Conservation (phyloP, 2,113 vertebrate species). For the Rhabdomys dilectus region DNA sequence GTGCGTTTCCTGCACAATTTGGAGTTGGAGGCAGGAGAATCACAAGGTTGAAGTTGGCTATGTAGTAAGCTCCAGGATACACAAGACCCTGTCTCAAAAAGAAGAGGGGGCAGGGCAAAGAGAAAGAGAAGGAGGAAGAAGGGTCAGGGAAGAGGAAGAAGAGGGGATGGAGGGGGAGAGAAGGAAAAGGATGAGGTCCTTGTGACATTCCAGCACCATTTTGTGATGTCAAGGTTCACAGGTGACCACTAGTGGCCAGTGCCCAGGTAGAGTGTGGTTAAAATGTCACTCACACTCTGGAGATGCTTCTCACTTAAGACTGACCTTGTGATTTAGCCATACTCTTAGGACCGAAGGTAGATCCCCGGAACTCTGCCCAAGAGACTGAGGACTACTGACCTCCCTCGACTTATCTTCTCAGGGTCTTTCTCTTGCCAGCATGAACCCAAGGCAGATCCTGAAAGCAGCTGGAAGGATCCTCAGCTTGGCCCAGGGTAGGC, state of each 20-base stretch:
- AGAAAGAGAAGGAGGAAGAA: background rate
- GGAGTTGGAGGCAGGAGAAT: background rate
- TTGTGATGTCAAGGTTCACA: background rate
- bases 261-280: background rate
- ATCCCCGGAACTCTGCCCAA: background rate
- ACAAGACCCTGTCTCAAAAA: background rate
- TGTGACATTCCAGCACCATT: background rate
- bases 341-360: fast-evolving
- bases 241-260: background rate
- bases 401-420: background rate
- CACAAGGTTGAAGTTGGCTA: background rate
- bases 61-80: background rate
- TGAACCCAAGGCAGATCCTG: background rate
- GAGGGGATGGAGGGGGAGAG: fast-evolving
- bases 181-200: background rate
- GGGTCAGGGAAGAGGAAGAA: no score
- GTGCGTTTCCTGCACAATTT: background rate
- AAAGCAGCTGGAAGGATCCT: fast-evolving
- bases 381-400: fast-evolving
- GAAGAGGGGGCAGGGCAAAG: background rate
- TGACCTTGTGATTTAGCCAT: background rate
- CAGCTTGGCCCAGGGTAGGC: fast-evolving
- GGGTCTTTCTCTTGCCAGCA: background rate
- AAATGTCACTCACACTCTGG: background rate
- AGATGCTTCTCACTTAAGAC: background rate